A percentile compares a stretch with the other conserved stretches of the same genome.
Evolutionary conservation across 2,888 invertebrate genomes (phyloP).

Genomic region (Dioctria linearis): DNA sequence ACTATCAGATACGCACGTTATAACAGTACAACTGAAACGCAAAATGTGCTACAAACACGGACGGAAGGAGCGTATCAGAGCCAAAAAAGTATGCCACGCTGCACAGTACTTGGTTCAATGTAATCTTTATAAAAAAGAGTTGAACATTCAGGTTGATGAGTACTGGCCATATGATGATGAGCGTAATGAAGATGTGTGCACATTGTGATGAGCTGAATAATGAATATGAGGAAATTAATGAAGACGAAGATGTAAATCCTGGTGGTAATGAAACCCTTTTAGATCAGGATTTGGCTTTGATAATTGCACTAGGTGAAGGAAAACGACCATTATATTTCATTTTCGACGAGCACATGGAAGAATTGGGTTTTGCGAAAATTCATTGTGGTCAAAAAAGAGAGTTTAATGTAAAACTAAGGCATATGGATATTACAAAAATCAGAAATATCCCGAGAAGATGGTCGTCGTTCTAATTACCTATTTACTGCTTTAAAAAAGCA

Average conservation of each 20-base stretch:
- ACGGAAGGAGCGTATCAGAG: background rate
- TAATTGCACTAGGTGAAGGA: background rate
- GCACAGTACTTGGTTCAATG: slow-evolving; percentile 19
- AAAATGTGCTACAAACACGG: background rate
- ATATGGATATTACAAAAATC: too few relatives aligned
- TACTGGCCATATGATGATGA: too few relatives aligned
- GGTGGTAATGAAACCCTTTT: background rate
- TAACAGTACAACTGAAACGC: background rate
- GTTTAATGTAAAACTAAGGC: too few relatives aligned
- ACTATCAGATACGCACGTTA: background rate
- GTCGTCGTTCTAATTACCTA: slow-evolving; percentile 8
- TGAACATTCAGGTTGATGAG: too few relatives aligned
- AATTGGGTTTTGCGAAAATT: too few relatives aligned
- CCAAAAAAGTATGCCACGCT: background rate
- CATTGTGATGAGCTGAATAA: background rate
- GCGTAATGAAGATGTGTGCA: too few relatives aligned
- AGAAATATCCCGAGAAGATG: slow-evolving; percentile 11
- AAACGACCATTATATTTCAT: too few relatives aligned
- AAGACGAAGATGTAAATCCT: background rate
- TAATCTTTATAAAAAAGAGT: background rate
- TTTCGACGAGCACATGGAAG: too few relatives aligned
- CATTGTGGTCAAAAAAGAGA: too few relatives aligned
- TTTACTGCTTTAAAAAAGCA: slow-evolving; percentile 18
- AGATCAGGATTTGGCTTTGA: background rate
- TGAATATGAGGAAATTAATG: background rate